phyloP scores from a whole-genome alignment of 2,113 vertebrate species.

The Montifringilla adamsi region DNA sequence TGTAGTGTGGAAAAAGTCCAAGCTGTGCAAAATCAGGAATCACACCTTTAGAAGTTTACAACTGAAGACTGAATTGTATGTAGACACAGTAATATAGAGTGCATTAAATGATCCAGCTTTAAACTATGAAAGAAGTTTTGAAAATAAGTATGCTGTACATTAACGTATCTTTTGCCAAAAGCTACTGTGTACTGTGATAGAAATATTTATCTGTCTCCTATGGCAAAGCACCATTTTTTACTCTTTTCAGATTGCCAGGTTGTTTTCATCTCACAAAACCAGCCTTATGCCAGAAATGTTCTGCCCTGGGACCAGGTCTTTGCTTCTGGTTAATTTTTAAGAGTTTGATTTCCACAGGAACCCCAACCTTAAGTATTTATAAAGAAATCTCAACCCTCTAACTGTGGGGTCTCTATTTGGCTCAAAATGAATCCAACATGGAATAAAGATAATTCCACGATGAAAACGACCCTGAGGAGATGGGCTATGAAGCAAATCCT shows the following conservation, averaged over 20 bases:
- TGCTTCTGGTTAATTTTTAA: not conserved
- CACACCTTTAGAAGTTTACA: not conserved
- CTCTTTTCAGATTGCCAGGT: not conserved
- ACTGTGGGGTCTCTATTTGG: not conserved
- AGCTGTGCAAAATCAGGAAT: not conserved
- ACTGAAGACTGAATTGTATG: not conserved
- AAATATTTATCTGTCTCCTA: not conserved
- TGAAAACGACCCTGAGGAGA: not conserved
- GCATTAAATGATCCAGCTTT: slow-evolving; percentile 41
- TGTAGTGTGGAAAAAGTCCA: not conserved
- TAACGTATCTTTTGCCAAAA: not conserved
- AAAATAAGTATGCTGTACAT: not conserved
- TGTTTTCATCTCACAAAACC: not conserved
- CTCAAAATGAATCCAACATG: not conserved
- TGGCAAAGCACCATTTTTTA: not conserved
- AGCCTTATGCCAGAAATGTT: not conserved
- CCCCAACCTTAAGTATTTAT: not conserved
- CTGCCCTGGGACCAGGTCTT: not conserved
- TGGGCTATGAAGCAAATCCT: not conserved
- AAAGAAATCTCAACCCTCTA: not conserved
- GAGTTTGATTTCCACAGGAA: not conserved
- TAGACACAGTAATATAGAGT: not conserved
- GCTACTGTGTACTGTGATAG: not conserved
- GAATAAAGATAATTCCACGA: not conserved
- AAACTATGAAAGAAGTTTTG: not conserved